A percentile compares a stretch with the other conserved stretches of the same genome.
Conservation (phyloP, 2,797 vertebrate genomes). For the Enteromius thamalakanensis region DNA sequence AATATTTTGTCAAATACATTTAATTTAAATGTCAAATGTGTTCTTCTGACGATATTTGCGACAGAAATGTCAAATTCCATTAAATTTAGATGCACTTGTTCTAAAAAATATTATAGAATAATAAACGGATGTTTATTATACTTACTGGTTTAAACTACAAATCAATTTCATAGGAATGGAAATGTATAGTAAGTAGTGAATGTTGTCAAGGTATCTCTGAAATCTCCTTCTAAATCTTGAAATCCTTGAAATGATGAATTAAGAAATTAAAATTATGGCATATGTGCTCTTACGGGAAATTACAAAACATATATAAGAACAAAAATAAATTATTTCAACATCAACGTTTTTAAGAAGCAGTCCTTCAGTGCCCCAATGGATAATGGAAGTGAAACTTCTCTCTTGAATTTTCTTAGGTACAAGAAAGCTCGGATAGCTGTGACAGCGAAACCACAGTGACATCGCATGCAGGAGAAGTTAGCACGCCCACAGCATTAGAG, state of each 20-base stretch:
- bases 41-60: background rate
- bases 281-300: background rate
- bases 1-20: no score
- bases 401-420: conserved; percentile 75
- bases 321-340: background rate
- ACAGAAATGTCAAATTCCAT: background rate
- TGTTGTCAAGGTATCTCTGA: background rate
- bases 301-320: background rate
- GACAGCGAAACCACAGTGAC: conserved; percentile 96
- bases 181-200: background rate
- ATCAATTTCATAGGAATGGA: background rate
- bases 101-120: background rate
- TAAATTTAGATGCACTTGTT: background rate
- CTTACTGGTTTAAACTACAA: background rate
- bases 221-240: background rate
- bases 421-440: conserved; percentile 94
- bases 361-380: background rate
- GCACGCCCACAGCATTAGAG: conserved; percentile 76
- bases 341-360: background rate
- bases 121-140: background rate
- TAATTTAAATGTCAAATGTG: background rate
- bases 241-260: background rate
- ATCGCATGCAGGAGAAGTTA: conserved; percentile 80
- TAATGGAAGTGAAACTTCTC: conserved; percentile 9
- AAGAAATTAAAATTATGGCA: background rate